These are phyloP conservation scores for Nemoura dubitans DNA, from an alignment of 2,888 invertebrate genomes.

Conservation along the genomic window DNA sequence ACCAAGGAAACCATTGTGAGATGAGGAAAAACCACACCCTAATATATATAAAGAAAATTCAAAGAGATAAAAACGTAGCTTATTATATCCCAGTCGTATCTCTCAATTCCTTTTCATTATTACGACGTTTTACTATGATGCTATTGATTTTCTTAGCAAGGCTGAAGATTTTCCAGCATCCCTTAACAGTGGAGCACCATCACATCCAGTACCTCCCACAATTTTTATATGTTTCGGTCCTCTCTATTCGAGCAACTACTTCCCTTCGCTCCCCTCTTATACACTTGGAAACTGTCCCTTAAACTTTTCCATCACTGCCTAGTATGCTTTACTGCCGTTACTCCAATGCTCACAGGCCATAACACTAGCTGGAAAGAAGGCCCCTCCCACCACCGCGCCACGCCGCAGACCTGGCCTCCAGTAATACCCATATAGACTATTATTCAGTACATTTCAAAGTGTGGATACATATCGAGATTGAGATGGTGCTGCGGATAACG, in stretches of 20 bases:
- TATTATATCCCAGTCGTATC: conserved; percentile 12
- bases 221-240: conserved; percentile 40
- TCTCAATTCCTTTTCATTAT: conserved; percentile 22
- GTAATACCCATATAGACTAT: conserved; percentile 38
- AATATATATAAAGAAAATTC: background rate
- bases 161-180: conserved; percentile 13
- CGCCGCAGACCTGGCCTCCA: conserved; percentile 21
- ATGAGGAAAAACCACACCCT: background rate
- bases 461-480: conserved; percentile 30
- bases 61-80: background rate
- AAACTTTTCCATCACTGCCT: conserved; percentile 50
- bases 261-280: conserved; percentile 41
- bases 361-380: conserved; percentile 60
- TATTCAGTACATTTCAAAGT: conserved; percentile 42
- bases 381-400: conserved; percentile 27
- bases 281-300: conserved; percentile 50
- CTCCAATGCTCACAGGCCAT: conserved; percentile 73
- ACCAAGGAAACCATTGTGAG: background rate
- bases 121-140: background rate
- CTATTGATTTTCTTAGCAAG: conserved; percentile 26
- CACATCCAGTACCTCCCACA: conserved; percentile 39
- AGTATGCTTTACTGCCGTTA: conserved; percentile 72
- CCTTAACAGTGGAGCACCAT: conserved; percentile 20
- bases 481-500: conserved; percentile 37
- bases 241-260: conserved; percentile 28